Percentiles rank a stretch among this genome's conserved stretches.
Evolutionary conservation across 1,140 invertebrate species (phyloP).

Genomic region (Drosophila sucinea): DNA sequence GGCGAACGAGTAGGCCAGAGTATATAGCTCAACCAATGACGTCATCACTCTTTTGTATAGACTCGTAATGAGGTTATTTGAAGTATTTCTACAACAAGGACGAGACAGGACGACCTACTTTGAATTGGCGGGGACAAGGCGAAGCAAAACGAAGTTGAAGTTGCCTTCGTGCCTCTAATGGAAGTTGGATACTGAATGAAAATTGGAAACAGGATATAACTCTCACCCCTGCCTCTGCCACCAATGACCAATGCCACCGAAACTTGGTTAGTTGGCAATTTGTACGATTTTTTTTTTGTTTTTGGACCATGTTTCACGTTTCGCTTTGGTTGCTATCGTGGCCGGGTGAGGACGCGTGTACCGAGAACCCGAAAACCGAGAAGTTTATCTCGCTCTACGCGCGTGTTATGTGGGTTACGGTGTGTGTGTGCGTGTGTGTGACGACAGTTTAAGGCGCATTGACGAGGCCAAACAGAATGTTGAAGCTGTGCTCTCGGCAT

Average conservation of each 20-base stretch:
- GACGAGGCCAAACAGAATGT: constrained; percentile 44
- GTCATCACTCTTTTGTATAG: constrained; percentile 55
- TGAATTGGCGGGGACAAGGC: constrained; percentile 19
- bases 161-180: constrained; percentile 43
- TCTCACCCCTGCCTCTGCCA: constrained; percentile 27
- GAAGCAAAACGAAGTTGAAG: constrained; percentile 6
- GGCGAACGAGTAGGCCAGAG: constrained; percentile 58
- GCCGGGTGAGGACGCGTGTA: constrained; percentile 41
- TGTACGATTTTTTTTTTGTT: constrained; percentile 19
- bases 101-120: constrained; percentile 66
- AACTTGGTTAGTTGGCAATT: constrained; percentile 51
- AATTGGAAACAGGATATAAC: constrained; percentile 73
- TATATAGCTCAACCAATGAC: constrained; percentile 70
- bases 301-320: constrained; percentile 44
- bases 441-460: constrained; percentile 61
- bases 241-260: constrained; percentile 33
- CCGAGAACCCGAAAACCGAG: constrained; percentile 37
- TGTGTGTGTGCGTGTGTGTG: constrained; percentile 32
- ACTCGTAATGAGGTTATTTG: constrained; percentile 77
- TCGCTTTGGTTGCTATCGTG: constrained; percentile 32
- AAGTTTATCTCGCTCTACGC: constrained; percentile 5
- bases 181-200: constrained; percentile 75
- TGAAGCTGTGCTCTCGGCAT: constrained; percentile 20
- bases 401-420: constrained; percentile 19
- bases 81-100: constrained; percentile 66